Evolutionary conservation across 2,113 vertebrate genomes (phyloP), one percentile per base, ranked within the genome.

Genomic region (Microtus montanus): DNA sequence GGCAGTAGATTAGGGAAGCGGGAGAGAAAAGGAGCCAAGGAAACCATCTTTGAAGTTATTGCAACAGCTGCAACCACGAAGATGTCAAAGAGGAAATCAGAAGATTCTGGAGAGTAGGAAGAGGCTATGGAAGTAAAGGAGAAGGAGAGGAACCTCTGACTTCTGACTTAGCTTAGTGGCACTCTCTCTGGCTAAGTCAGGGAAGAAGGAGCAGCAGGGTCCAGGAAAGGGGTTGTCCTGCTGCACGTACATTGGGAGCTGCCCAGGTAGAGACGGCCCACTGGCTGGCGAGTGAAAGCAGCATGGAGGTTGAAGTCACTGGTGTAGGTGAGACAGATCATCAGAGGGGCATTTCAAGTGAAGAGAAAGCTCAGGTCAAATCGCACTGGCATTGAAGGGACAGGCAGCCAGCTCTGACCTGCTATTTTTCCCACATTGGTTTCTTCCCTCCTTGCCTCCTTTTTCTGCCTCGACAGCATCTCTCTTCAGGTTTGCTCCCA

Each of bases 381-480:
- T 68, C 22, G 0, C 20, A 2, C 20, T 22, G 35, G 61, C 1
- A 8, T 26, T 1, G 5, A 38, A 88, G 61, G 74, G 71, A 15
- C 74, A 70, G 58, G 68, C 11, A 38, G 30, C 54, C 87, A 64
- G 13, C 24, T 74, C 17, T 35, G 33, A 58, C 83, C 52, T 17
- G 63, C 80, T n/a, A 3, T 38, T 80, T 54, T 30, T 14, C 41
- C 20, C 4, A 0, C 73, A 0, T 20, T 19, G 26, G 26, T 12
- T 20, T 52, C 49, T 35, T 79, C n/a, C 70, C 35, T 58, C 78
- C 87, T 66, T 24, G 63, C n/a, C 68, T 47, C n/a, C 22, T 30
- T 35, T 63, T 41, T 49, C 38, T 22, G 33, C 75, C 79, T 38
- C 0, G 0, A 61, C 0, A 0, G 41, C 24, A 0, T 30, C 63